phyloP scores from a whole-genome alignment of 2,888 invertebrate genomes.

The Aporophyla nigra region DNA sequence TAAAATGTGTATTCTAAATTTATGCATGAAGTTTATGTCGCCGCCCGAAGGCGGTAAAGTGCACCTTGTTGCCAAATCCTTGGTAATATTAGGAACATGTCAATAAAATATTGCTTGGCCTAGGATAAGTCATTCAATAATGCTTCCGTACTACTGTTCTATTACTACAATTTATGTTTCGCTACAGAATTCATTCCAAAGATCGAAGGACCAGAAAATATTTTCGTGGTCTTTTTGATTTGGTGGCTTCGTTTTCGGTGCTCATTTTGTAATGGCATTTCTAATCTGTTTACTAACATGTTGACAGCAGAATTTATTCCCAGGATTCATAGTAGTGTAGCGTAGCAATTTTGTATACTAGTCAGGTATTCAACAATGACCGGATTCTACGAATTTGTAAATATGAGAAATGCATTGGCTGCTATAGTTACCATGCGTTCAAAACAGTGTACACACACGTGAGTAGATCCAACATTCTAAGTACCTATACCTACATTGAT shows the following conservation, averaged over 20 bases:
- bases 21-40: slow-evolving; percentile 41
- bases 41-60: slow-evolving; percentile 34
- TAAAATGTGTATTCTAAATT: slow-evolving; percentile 49
- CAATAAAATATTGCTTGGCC: slow-evolving; percentile 36
- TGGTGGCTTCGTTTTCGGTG: neutral
- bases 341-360: slow-evolving; percentile 7
- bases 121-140: slow-evolving; percentile 27
- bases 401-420: slow-evolving; percentile 46
- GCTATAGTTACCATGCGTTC: slow-evolving; percentile 30
- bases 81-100: slow-evolving; percentile 34
- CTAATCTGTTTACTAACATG: slow-evolving; percentile 4
- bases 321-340: slow-evolving; percentile 8
- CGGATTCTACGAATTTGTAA: slow-evolving; percentile 54
- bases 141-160: slow-evolving; percentile 11
- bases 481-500: neutral
- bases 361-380: slow-evolving; percentile 42
- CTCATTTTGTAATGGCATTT: neutral
- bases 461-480: slow-evolving; percentile 45
- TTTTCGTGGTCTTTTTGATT: neutral
- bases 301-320: slow-evolving; percentile 2
- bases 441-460: slow-evolving; percentile 54
- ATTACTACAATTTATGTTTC: slow-evolving; percentile 9
- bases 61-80: slow-evolving; percentile 54
- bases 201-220: neutral
- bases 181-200: neutral